These are phyloP conservation scores for Galendromus occidentalis DNA, from an alignment of 1,140 invertebrate genomes.

Conservation along the genomic window DNA sequence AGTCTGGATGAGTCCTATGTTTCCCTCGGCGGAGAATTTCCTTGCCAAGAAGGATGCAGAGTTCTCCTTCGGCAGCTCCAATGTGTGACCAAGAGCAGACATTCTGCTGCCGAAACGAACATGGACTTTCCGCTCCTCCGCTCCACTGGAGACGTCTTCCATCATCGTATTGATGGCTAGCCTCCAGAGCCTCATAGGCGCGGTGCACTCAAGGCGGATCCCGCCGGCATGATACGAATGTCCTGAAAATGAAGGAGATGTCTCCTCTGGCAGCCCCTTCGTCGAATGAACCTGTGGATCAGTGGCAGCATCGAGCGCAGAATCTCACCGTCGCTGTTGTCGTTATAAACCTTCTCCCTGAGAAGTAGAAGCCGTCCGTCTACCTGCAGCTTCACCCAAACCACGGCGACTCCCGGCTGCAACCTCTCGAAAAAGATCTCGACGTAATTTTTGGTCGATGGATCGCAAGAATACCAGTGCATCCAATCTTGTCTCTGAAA, in stretches of 20 bases:
- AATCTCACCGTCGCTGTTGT: neutral
- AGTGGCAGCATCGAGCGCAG: neutral
- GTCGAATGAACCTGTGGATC: too few species aligned
- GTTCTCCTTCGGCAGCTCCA: neutral
- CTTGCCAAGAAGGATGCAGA: neutral
- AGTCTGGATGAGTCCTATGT: too few species aligned
- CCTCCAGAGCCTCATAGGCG: neutral
- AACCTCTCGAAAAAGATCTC: neutral
- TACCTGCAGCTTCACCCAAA: neutral
- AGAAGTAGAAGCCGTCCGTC: neutral
- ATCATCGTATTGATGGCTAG: neutral
- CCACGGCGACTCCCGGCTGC: neutral
- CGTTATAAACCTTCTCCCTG: neutral
- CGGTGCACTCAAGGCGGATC: neutral
- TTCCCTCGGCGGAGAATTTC: neutral
- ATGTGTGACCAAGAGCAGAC: neutral
- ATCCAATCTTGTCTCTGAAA: conserved; percentile 7
- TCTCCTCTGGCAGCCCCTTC: too few species aligned
- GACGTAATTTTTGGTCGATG: neutral
- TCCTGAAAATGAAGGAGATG: neutral
- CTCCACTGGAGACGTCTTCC: neutral
- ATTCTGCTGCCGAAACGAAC: neutral
- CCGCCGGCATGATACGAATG: neutral
- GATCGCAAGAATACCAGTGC: neutral
- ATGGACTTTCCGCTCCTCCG: neutral